Conservation (phyloP, 1,140 invertebrate species). For the Dryas iulia region DNA sequence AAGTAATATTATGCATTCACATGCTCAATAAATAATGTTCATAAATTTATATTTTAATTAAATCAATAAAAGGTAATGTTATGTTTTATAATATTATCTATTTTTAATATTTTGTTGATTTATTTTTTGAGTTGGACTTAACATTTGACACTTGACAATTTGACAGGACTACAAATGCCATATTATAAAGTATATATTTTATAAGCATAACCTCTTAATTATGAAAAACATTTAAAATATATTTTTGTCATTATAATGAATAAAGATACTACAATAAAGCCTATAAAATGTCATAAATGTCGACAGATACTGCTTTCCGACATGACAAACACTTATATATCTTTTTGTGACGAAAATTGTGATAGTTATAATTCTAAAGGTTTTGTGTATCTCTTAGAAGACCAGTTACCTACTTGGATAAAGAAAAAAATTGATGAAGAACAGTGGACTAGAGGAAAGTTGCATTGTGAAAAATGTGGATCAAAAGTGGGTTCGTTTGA, state of each 20-base stretch:
- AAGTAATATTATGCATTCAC: too few relatives aligned
- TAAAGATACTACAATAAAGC: background rate
- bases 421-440: slow-evolving; percentile 64
- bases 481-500: slow-evolving; percentile 83
- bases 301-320: slow-evolving; percentile 52
- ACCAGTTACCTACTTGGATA: slow-evolving; percentile 73
- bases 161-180: too few relatives aligned
- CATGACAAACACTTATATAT: slow-evolving; percentile 32
- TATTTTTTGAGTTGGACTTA: too few relatives aligned
- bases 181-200: too few relatives aligned
- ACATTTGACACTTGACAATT: too few relatives aligned
- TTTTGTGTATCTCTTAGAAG: slow-evolving; percentile 71
- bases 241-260: background rate
- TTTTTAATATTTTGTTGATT: too few relatives aligned
- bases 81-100: too few relatives aligned
- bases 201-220: background rate
- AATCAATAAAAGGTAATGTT: too few relatives aligned
- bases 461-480: slow-evolving; percentile 82
- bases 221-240: background rate
- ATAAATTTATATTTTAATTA: too few relatives aligned
- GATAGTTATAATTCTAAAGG: slow-evolving; percentile 52
- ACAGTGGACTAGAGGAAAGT: slow-evolving; percentile 83
- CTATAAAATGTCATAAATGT: slow-evolving; percentile 69
- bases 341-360: slow-evolving; percentile 39
- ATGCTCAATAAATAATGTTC: too few relatives aligned